These are phyloP conservation scores for Drosophila peninsularis DNA, from an alignment of 2,888 invertebrate genomes.

Conservation along the genomic window DNA sequence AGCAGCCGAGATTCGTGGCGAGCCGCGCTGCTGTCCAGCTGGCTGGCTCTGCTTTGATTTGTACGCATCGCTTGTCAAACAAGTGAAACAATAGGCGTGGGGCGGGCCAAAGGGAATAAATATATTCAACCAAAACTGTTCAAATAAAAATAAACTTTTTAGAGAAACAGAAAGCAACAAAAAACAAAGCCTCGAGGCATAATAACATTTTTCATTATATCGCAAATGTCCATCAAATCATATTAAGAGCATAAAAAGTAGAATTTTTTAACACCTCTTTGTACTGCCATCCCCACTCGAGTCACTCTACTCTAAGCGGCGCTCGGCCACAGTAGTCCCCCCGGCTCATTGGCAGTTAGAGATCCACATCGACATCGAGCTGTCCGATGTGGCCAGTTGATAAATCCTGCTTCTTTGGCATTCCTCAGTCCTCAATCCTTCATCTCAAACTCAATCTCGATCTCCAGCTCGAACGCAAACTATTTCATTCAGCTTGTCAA, in stretches of 20 bases:
- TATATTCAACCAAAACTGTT: constrained; percentile 10
- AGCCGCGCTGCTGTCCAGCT: constrained; percentile 27
- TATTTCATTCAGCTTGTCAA: constrained; percentile 78
- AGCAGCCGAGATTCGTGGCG: constrained; percentile 42
- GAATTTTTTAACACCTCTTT: constrained; percentile 79
- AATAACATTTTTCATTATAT: constrained; percentile 56
- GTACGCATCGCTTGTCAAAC: constrained; percentile 81
- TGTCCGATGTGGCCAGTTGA: constrained; percentile 62
- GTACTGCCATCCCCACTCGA: constrained; percentile 63
- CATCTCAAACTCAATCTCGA: constrained; percentile 39
- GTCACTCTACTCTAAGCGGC: constrained; percentile 37
- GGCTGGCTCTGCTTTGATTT: constrained; percentile 72
- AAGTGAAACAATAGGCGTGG: constrained; percentile 62
- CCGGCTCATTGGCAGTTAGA: constrained; percentile 4
- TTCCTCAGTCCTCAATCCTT: constrained; percentile 51
- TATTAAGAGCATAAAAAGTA: constrained; percentile 78
- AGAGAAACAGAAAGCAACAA: background rate
- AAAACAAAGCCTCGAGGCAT: constrained; percentile 30
- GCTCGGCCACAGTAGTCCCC: constrained; percentile 66
- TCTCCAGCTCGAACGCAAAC: constrained; percentile 37
- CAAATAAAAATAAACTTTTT: constrained; percentile 11
- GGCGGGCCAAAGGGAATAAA: constrained; percentile 22
- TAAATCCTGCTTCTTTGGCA: constrained; percentile 53
- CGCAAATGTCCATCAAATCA: constrained; percentile 77
- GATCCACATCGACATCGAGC: constrained; percentile 47